Conservation (phyloP, 2,113 vertebrate genomes). For the Gambusia affinis region DNA sequence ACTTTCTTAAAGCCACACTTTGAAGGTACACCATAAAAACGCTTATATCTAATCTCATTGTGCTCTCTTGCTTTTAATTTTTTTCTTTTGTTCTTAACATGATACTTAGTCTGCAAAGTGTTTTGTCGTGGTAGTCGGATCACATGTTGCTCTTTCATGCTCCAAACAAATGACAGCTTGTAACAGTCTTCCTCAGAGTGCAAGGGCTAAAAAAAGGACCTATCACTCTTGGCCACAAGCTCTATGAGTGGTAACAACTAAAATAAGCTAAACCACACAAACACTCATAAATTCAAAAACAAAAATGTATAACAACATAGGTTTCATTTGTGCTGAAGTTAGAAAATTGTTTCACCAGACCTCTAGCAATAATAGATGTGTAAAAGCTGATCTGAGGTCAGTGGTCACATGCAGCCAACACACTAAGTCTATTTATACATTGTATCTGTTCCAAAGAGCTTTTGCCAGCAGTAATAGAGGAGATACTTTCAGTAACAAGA, state of each 20-base stretch:
- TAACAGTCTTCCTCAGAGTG: neutral
- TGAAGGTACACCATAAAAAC: no score
- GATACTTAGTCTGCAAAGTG: neutral
- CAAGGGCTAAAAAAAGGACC: neutral
- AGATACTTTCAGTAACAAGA: conserved; percentile 30
- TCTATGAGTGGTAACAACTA: neutral
- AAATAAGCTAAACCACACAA: conserved; percentile 16
- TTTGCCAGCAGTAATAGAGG: conserved; percentile 25
- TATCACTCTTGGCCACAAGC: neutral
- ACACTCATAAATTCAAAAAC: conserved; percentile 12
- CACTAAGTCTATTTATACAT: conserved; percentile 51
- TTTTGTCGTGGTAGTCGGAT: neutral
- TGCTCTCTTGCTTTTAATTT: no score
- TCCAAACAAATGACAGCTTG: neutral
- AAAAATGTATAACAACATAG: neutral
- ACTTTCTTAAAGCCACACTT: no score
- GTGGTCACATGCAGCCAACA: conserved; percentile 33
- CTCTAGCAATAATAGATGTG: conserved; percentile 8
- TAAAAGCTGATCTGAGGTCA: conserved; percentile 35
- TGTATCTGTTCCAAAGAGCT: conserved; percentile 13
- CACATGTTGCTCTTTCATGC: neutral
- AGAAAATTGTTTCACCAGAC: neutral
- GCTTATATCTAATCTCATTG: no score
- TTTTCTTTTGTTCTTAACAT: no score
- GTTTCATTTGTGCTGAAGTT: neutral